Percentiles rank a stretch among this genome's conserved stretches.
phyloP scores from a whole-genome alignment of 2,888 invertebrate species.

The Catonia carolina region DNA sequence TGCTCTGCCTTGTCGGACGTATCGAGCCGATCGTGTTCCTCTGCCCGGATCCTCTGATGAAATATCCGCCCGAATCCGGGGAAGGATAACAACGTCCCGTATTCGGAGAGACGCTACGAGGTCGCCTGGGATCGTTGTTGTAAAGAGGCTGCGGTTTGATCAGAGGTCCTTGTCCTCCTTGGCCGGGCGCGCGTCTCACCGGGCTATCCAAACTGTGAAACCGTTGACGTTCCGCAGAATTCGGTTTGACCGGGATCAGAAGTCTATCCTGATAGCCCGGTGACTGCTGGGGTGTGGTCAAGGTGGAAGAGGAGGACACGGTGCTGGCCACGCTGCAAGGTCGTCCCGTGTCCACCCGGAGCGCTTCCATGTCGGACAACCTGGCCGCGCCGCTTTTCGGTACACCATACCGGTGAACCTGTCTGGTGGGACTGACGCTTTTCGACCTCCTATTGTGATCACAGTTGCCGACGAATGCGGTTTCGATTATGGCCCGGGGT shows the following conservation, averaged over 20 bases:
- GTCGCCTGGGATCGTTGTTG: constrained; percentile 17
- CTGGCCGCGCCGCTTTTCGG: constrained; percentile 11
- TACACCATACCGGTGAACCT: constrained; percentile 19
- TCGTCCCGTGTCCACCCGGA: constrained; percentile 21
- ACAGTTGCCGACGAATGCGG: constrained; percentile 27
- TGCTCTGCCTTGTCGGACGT: constrained; percentile 23
- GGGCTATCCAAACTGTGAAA: constrained; percentile 12
- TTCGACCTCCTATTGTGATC: constrained; percentile 21
- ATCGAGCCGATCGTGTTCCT: constrained; percentile 21
- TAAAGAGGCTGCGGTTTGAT: constrained; percentile 24
- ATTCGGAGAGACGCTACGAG: constrained; percentile 23
- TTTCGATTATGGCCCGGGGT: constrained; percentile 26
- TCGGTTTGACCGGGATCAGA: constrained; percentile 37
- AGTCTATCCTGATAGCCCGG: constrained; percentile 23
- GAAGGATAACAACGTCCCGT: constrained; percentile 14
- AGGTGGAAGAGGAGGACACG: constrained; percentile 23
- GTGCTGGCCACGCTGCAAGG: constrained; percentile 22
- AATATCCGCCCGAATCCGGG: constrained; percentile 10
- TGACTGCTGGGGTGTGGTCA: constrained; percentile 17
- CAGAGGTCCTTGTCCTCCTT: constrained; percentile 8
- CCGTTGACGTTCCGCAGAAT: constrained; percentile 33
- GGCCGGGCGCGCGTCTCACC: constrained; percentile 3
- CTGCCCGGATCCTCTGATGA: constrained; percentile 19
- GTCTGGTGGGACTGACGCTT: constrained; percentile 27
- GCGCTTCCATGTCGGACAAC: constrained; percentile 11